A percentile compares a stretch with the other conserved stretches of the same genome.
phyloP scores from a whole-genome alignment of 1,140 invertebrate genomes.

The Zaprionus gabonicus region DNA sequence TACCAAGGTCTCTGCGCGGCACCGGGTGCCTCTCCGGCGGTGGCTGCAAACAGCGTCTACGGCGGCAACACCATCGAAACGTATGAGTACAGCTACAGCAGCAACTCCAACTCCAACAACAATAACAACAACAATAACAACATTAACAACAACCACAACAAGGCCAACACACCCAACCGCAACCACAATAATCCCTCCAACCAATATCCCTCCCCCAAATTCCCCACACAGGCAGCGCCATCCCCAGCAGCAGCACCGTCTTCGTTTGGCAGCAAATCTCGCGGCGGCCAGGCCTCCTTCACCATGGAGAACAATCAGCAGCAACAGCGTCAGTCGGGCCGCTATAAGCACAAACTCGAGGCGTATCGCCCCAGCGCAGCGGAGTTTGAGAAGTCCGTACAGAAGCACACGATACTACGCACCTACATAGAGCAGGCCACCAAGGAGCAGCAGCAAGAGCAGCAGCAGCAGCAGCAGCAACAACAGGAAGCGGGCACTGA shows the following conservation, averaged over 20 bases:
- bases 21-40: slow-evolving; percentile 49
- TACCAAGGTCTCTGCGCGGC: slow-evolving; percentile 90
- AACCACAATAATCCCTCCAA: slow-evolving; percentile 61
- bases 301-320: slow-evolving; percentile 65
- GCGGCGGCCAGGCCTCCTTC: slow-evolving; percentile 70
- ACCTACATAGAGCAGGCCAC: slow-evolving; percentile 72
- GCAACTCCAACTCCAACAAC: slow-evolving; percentile 49
- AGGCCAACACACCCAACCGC: slow-evolving; percentile 39
- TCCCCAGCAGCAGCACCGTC: slow-evolving; percentile 53
- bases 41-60: slow-evolving; percentile 52
- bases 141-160: slow-evolving; percentile 74
- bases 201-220: slow-evolving; percentile 48
- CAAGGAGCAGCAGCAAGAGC: slow-evolving; percentile 8
- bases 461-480: slow-evolving; percentile 31
- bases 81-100: slow-evolving; percentile 78
- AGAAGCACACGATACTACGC: slow-evolving; percentile 79
- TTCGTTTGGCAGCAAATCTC: slow-evolving; percentile 60
- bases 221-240: slow-evolving; percentile 72
- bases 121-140: slow-evolving; percentile 52
- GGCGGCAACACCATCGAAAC: slow-evolving; percentile 79
- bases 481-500: slow-evolving; percentile 21
- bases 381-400: slow-evolving; percentile 79
- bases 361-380: slow-evolving; percentile 71
- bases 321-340: slow-evolving; percentile 55
- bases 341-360: slow-evolving; percentile 73